Evolutionary conservation across 2,888 invertebrate genomes (phyloP).

Genomic region (Andrena dorsata): DNA sequence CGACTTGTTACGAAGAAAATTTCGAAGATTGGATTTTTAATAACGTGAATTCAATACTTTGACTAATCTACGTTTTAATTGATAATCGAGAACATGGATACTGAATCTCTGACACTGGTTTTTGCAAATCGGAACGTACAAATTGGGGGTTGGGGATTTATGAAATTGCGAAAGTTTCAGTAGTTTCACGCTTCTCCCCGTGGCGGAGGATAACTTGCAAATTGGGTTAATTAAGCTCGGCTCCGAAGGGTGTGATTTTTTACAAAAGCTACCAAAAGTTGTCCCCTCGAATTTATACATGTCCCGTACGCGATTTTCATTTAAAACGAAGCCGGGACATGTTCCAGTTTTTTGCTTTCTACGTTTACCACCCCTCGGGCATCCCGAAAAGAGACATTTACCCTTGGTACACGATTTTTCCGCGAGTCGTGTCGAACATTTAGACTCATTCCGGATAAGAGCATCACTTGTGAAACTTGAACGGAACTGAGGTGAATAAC

Average conservation of each 20-base stretch:
- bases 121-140: constrained; percentile 4
- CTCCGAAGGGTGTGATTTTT: constrained; percentile 12
- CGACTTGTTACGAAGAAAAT: background rate
- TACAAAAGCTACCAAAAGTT: constrained; percentile 17
- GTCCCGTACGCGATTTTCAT: background rate
- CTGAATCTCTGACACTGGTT: background rate
- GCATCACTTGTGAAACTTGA: background rate
- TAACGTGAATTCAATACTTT: background rate
- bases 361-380: background rate
- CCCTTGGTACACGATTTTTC: background rate
- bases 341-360: constrained; percentile 12
- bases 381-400: background rate
- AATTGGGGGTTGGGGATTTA: background rate
- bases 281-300: constrained; percentile 2
- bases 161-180: constrained; percentile 32
- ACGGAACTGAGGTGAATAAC: background rate
- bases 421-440: background rate
- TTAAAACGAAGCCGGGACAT: background rate
- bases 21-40: background rate
- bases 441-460: background rate
- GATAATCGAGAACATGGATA: background rate
- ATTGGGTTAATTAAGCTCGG: constrained; percentile 48
- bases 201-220: constrained; percentile 36
- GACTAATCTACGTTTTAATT: background rate
- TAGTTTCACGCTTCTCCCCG: background rate